Percentiles rank a stretch among this genome's conserved stretches.
Conservation (phyloP, 2,113 vertebrate genomes). For the Pionites leucogaster region DNA sequence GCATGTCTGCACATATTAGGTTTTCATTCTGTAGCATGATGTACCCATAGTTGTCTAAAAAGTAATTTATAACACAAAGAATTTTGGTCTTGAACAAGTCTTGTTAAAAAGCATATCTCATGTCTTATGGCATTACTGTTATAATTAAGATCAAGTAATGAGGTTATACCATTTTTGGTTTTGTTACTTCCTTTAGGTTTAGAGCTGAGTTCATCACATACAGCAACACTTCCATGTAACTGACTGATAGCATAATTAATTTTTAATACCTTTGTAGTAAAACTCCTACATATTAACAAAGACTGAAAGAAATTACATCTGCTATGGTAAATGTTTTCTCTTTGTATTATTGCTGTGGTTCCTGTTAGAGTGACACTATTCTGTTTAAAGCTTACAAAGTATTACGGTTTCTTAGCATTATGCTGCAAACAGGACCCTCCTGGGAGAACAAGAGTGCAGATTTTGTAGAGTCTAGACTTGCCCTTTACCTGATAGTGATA, state of each 20-base stretch:
- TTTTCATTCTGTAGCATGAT: background rate
- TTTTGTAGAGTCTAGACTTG: background rate
- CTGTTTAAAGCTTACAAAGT: background rate
- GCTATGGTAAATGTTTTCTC: background rate
- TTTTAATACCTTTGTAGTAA: background rate
- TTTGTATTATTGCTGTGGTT: background rate
- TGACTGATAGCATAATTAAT: background rate
- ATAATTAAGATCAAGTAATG: background rate
- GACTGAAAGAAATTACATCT: background rate
- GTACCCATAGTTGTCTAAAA: background rate
- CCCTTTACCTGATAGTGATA: background rate
- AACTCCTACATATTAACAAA: background rate
- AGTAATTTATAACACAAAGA: background rate
- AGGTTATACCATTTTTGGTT: background rate
- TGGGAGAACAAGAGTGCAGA: background rate
- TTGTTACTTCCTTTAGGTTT: background rate
- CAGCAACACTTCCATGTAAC: background rate
- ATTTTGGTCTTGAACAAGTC: background rate
- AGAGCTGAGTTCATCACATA: background rate
- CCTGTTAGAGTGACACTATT: background rate
- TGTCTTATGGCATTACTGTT: background rate
- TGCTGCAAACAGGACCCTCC: background rate
- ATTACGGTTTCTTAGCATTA: background rate
- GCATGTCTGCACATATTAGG: background rate
- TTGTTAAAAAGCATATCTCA: background rate